A percentile compares a stretch with the other conserved stretches of the same genome.
phyloP scores from a whole-genome alignment of 2,888 invertebrate genomes.

The Schizotus pectinicornis region DNA sequence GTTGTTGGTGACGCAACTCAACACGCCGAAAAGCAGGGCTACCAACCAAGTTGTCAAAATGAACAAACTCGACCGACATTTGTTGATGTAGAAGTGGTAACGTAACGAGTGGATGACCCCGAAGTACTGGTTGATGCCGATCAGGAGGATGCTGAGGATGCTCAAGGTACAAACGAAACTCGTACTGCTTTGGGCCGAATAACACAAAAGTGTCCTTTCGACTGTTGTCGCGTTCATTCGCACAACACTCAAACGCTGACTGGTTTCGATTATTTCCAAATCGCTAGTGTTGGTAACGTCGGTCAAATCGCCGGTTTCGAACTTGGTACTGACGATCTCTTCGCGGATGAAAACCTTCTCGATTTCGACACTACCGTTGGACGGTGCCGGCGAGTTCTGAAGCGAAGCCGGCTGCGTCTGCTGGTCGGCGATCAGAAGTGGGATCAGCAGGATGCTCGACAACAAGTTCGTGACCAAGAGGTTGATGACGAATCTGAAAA shows the following conservation, averaged over 20 bases:
- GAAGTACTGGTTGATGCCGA: conserved; percentile 70
- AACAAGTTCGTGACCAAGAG: conserved; percentile 62
- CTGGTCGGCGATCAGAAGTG: conserved; percentile 63
- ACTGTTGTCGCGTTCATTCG: conserved; percentile 1
- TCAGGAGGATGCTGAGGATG: conserved; percentile 67
- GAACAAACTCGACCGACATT: conserved; percentile 59
- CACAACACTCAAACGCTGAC: conserved; percentile 3
- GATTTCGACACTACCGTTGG: conserved; percentile 7
- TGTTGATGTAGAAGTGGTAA: conserved; percentile 66
- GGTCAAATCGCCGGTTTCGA: conserved; percentile 9
- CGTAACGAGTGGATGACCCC: conserved; percentile 71
- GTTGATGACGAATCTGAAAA: conserved; percentile 63
- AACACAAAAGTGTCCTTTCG: conserved; percentile 43
- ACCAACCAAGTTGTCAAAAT: conserved; percentile 61
- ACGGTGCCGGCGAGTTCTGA: background rate
- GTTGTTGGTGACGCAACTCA: conserved; percentile 59
- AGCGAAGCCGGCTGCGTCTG: background rate
- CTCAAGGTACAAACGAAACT: conserved; percentile 65
- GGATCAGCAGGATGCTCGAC: conserved; percentile 59
- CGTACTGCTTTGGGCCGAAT: conserved; percentile 68
- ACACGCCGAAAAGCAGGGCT: conserved; percentile 56
- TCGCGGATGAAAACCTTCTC: conserved; percentile 10
- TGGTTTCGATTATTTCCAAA: conserved; percentile 40
- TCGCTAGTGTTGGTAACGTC: conserved; percentile 30
- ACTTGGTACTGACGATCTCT: conserved; percentile 6